Base-by-base conservation (phyloP, 2,888 invertebrate genomes). In the Drosophila pseudotalamancana region DNA sequence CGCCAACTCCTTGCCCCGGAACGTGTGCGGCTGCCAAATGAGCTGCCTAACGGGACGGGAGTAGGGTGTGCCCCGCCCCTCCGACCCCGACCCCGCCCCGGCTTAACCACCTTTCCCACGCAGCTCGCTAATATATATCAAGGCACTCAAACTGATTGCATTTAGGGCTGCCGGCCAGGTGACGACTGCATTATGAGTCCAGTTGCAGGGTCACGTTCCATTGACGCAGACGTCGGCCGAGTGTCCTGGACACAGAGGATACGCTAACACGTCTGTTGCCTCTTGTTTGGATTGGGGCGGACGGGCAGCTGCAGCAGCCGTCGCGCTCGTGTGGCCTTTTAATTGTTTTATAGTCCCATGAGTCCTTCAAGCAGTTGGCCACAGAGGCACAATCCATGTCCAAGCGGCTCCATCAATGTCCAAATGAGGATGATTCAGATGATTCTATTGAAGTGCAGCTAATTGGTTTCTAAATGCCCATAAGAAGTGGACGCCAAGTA, bases 21-120 rank as follows among this genome's bases (percentile, higher is more conserved):
- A 83, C 77, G 83, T 80, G 77, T 83, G 62, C 48, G 70, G 82
- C 76, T 82, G 82, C 72, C 79, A 77, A 83, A 80, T 80, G 79
- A 76, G 77, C 71, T 77, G 77, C 49, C 70, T 57, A 70, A 70
- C 66, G 56, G 35, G 35, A n/a, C 9, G 11, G 11, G 14, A 6
- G 34, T n/a, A n/a, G n/a, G n/a, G n/a, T n/a, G n/a, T n/a, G n/a
- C n/a, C n/a, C n/a, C n/a, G n/a, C n/a, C n/a, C n/a, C n/a, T n/a
- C n/a, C n/a, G n/a, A n/a, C n/a, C n/a, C n/a, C n/a, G n/a, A n/a
- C n/a, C n/a, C n/a, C n/a, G n/a, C n/a, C n/a, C n/a, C n/a, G n/a
- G n/a, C n/a, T n/a, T n/a, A n/a, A n/a, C n/a, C n/a, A n/a, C 3
- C 25, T 25, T 9, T 25, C 25, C 9, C 25, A 8, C 2, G 74